Conservation (phyloP, 2,797 vertebrate species). For the Enteromius afrohamiltoni region DNA sequence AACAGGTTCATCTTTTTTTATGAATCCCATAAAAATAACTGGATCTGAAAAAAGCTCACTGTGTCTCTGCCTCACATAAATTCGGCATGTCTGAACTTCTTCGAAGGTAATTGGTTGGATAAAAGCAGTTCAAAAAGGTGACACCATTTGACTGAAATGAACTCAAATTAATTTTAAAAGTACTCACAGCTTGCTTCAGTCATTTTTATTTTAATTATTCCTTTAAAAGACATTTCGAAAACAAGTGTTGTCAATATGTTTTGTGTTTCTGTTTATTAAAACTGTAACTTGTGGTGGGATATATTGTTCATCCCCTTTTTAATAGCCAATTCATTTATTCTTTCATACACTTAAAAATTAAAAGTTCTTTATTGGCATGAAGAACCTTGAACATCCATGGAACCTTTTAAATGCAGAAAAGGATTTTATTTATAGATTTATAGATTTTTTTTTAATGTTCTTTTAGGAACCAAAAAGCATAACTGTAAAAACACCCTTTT, state of each 20-base stretch:
- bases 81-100: constrained; percentile 62
- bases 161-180: background rate
- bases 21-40: constrained; percentile 26
- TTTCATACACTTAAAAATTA: background rate
- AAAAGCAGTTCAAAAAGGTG: constrained; percentile 60
- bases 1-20: constrained; percentile 36
- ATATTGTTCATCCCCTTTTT: background rate
- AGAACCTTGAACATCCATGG: background rate
- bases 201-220: background rate
- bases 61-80: constrained; percentile 46
- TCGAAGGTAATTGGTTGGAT: constrained; percentile 68
- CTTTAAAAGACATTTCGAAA: background rate
- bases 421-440: background rate
- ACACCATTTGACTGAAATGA: constrained; percentile 64
- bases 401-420: background rate
- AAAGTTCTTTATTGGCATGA: background rate
- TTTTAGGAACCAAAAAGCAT: background rate
- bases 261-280: background rate
- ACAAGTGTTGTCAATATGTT: background rate
- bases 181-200: too few relatives aligned
- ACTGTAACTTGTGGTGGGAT: background rate
- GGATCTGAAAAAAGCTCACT: constrained; percentile 16
- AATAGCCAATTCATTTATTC: background rate
- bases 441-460: background rate
- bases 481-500: background rate